Evolutionary conservation across 1,140 invertebrate species (phyloP).

Genomic region (Hydropsyche tenuis): DNA sequence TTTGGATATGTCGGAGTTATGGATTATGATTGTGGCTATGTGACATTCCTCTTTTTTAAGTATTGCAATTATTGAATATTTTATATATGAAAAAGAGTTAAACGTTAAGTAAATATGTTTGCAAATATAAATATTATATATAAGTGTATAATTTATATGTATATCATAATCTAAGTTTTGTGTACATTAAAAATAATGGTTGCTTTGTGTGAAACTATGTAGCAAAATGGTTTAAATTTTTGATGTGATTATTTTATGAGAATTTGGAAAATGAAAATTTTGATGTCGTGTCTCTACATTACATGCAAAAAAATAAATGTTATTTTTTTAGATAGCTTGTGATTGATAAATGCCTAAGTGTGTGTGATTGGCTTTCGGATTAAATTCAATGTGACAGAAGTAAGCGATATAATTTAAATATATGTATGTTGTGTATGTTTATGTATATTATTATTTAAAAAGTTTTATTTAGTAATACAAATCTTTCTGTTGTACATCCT

Average conservation of each 20-base stretch:
- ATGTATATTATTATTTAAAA: background rate
- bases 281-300: slow-evolving; percentile 44
- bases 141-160: no score
- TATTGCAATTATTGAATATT: background rate
- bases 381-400: background rate
- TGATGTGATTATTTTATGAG: slow-evolving; percentile 46
- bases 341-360: slow-evolving; percentile 7
- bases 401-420: background rate
- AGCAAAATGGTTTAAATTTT: slow-evolving; percentile 36
- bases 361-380: slow-evolving; percentile 10
- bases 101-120: slow-evolving; percentile 4
- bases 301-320: slow-evolving; percentile 2
- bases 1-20: no score
- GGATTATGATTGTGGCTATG: no score
- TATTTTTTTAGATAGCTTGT: slow-evolving; percentile 27
- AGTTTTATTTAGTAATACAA: background rate
- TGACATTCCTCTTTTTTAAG: no score
- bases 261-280: slow-evolving; percentile 44
- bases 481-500: slow-evolving; percentile 16
- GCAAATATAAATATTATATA: slow-evolving; percentile 7
- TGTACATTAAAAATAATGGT: slow-evolving; percentile 21
- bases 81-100: slow-evolving; percentile 24
- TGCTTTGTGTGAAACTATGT: slow-evolving; percentile 44
- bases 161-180: no score
- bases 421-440: slow-evolving; percentile 10